These are phyloP conservation scores for Cuniculus paca DNA, from an alignment of 2,797 vertebrate genomes.

Conservation along the genomic window DNA sequence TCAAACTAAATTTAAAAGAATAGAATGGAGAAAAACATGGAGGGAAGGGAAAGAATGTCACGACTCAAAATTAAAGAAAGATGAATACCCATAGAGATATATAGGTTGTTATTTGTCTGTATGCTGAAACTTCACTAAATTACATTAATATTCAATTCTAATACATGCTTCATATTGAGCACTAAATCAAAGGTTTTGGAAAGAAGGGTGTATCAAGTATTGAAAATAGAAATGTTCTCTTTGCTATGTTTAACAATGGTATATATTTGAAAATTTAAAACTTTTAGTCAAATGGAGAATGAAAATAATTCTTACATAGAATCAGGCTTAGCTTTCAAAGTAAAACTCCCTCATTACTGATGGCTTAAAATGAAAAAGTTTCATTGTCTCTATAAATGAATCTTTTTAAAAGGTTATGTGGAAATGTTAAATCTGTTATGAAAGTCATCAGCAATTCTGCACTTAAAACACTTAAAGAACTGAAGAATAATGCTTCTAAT, in stretches of 20 bases:
- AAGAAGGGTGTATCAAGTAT: slow-evolving; percentile 44
- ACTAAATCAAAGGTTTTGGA: slow-evolving; percentile 46
- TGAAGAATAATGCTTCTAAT: slow-evolving; percentile 38
- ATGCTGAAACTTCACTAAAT: slow-evolving; percentile 45
- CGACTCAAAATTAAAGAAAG: neutral
- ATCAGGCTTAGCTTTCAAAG: slow-evolving; percentile 29
- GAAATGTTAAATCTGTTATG: slow-evolving; percentile 63
- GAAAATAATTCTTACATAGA: slow-evolving; percentile 45
- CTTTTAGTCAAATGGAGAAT: slow-evolving; percentile 49
- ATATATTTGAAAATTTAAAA: slow-evolving; percentile 63
- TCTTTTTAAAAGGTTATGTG: slow-evolving; percentile 44
- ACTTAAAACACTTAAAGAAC: slow-evolving; percentile 49
- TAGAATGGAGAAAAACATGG: neutral
- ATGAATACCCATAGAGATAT: neutral
- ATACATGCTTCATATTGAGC: neutral
- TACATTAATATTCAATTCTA: slow-evolving; percentile 39
- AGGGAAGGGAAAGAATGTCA: neutral
- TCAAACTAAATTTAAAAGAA: slow-evolving; percentile 2
- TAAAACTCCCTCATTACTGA: slow-evolving; percentile 15
- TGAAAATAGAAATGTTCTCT: slow-evolving; percentile 44
- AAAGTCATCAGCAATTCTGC: neutral
- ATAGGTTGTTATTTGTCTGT: neutral
- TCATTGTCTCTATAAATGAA: slow-evolving; percentile 30
- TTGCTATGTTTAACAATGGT: slow-evolving; percentile 53
- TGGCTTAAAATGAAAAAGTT: slow-evolving; percentile 53